Evolutionary conservation across 2,797 vertebrate genomes (phyloP).

Genomic region (Dendrocincla fuliginosa): DNA sequence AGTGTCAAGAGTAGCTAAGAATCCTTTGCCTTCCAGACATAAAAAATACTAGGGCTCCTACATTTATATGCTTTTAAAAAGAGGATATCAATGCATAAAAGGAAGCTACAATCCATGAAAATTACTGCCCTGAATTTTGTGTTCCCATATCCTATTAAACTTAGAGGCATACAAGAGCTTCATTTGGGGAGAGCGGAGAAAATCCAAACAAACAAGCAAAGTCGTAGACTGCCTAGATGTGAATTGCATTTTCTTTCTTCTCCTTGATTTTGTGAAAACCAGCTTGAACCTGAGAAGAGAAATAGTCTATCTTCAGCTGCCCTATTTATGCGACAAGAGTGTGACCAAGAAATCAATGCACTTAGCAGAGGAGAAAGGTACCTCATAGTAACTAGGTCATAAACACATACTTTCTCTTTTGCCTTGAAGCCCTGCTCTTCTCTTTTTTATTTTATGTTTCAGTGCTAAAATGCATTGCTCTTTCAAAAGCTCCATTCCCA

Average conservation of each 20-base stretch:
- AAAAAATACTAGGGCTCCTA: not conserved
- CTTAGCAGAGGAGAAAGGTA: slow-evolving; percentile 43
- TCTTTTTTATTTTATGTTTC: not conserved
- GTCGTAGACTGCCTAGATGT: not conserved
- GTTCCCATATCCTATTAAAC: not conserved
- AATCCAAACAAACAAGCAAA: not conserved
- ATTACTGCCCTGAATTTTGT: slow-evolving; percentile 21
- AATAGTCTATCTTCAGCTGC: slow-evolving; percentile 15
- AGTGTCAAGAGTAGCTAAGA: slow-evolving; percentile 21
- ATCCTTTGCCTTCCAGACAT: slow-evolving; percentile 34
- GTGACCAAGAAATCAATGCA: slow-evolving; percentile 45
- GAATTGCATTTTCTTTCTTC: slow-evolving; percentile 1
- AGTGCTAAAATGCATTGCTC: not conserved
- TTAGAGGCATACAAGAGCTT: not conserved
- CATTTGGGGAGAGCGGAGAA: not conserved
- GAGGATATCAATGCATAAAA: not conserved
- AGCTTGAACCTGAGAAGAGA: not conserved
- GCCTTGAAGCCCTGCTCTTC: slow-evolving; percentile 29
- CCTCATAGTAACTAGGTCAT: slow-evolving; percentile 21
- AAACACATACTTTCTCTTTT: slow-evolving; percentile 24
- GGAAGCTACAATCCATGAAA: slow-evolving; percentile 13
- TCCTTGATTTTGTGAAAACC: not conserved
- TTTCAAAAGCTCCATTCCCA: slow-evolving; percentile 13
- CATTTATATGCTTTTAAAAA: not conserved
- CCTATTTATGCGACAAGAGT: slow-evolving; percentile 6